Evolutionary conservation across 2,113 vertebrate species (phyloP).

Genomic region (Laticauda laticaudata): DNA sequence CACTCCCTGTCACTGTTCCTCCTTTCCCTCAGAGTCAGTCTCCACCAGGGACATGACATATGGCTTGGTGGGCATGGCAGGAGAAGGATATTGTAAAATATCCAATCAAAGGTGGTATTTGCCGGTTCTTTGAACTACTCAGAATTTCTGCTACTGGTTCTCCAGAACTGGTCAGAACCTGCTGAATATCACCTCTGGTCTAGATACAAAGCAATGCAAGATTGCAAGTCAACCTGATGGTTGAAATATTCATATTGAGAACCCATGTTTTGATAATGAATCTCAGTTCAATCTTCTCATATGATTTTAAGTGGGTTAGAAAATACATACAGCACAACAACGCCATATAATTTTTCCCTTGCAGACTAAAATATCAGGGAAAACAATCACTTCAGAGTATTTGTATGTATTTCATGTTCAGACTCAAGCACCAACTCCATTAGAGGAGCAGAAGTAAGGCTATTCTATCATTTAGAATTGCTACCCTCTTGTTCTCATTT

Average conservation of each 20-base stretch:
- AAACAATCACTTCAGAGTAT: background rate
- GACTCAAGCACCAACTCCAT: background rate
- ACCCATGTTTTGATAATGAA: background rate
- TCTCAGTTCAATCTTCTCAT: background rate
- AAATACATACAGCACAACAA: background rate
- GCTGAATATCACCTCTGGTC: too few species aligned
- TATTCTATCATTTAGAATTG: too few species aligned
- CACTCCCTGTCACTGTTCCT: too few species aligned
- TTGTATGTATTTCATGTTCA: background rate
- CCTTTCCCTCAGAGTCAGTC: too few species aligned
- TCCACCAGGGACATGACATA: too few species aligned
- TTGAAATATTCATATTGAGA: background rate
- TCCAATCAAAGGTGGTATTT: too few species aligned
- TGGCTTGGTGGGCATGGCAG: too few species aligned
- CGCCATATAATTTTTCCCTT: background rate
- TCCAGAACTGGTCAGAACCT: too few species aligned
- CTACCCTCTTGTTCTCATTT: background rate
- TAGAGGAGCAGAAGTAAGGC: background rate
- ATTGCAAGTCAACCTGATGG: background rate
- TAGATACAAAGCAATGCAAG: background rate
- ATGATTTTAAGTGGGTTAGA: background rate
- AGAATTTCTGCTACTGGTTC: too few species aligned
- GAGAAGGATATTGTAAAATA: too few species aligned
- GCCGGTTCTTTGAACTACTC: too few species aligned
- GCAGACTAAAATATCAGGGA: background rate